Percentiles rank a stretch among this genome's conserved stretches.
Evolutionary conservation across 2,113 vertebrate species (phyloP).

Genomic region (Labeo catla): DNA sequence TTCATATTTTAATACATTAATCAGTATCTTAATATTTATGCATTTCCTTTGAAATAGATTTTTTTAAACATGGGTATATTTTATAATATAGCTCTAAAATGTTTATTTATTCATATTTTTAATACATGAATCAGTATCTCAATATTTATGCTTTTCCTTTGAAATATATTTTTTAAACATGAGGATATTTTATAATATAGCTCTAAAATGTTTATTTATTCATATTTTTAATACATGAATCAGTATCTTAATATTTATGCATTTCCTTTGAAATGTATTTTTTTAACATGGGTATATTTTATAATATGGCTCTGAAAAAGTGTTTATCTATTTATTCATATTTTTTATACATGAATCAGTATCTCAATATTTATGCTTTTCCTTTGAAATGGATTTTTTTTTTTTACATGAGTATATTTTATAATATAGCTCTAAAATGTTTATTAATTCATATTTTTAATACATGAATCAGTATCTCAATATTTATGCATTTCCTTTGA

Average conservation of each 20-base stretch:
- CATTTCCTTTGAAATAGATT: no score
- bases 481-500: not conserved
- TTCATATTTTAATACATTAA: not conserved
- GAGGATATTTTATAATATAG: no score
- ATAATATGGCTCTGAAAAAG: no score
- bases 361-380: not conserved
- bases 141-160: not conserved
- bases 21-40: not conserved
- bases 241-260: not conserved
- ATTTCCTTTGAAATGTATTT: not conserved
- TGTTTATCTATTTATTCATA: not conserved
- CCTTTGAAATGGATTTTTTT: no score
- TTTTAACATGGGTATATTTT: no score
- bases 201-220: not conserved
- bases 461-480: not conserved
- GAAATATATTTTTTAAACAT: no score
- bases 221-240: not conserved
- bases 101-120: not conserved
- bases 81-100: no score
- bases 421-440: no score
- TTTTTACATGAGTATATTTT: no score
- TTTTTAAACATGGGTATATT: no score
- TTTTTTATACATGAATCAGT: not conserved
- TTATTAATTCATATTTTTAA: not conserved
- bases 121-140: not conserved